Base-by-base conservation (phyloP, 2,888 invertebrate genomes). In the Mimachlamys varia region DNA sequence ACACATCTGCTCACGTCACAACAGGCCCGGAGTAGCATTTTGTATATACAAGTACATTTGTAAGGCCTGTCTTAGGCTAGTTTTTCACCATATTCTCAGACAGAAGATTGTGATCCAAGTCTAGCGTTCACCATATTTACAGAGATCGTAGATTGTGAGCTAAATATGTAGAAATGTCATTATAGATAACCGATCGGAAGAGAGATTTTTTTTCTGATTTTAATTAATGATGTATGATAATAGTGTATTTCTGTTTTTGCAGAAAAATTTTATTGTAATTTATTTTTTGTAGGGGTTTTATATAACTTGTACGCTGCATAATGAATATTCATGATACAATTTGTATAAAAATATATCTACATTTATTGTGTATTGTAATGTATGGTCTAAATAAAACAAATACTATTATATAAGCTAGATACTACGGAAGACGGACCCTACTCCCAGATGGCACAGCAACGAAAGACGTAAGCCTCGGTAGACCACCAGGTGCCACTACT, bases 261-360 rank as follows among this genome's bases (percentile, higher is more conserved):
- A 10, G 33, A 22, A 33, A 76, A 10, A 7, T 76, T 76, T 76
- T 76, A 33, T 33, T 27, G 27, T 76, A 76, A 76, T 76, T 76
- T 76, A 76, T 76, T 76, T 76, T 76, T 76, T 76, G 76, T 76
- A 76, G 76, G 76, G 76, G 10, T 76, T 76, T 76, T 76, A 76
- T 76, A 22, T 58, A 58, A 58, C 58, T n/a, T 58, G 19, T 58
- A 58, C 15, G 58, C 58, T 58, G 58, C 58, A 58, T 58, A 58
- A 58, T 58, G 58, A 58, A n/a, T 53, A 53, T 53, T 53, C 53
- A 53, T 53, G 19, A 53, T 58, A 58, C 19, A 58, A 19, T 58
- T 58, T 3, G 58, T 58, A 58, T 19, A 58, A 4, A 58, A 22
- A n/a, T 58, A 58, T 58, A 76, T 76, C 33, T 76, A 33, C 27